Evolutionary conservation across 2,888 invertebrate genomes (phyloP).

Genomic region (Microctonus aethiopoides): DNA sequence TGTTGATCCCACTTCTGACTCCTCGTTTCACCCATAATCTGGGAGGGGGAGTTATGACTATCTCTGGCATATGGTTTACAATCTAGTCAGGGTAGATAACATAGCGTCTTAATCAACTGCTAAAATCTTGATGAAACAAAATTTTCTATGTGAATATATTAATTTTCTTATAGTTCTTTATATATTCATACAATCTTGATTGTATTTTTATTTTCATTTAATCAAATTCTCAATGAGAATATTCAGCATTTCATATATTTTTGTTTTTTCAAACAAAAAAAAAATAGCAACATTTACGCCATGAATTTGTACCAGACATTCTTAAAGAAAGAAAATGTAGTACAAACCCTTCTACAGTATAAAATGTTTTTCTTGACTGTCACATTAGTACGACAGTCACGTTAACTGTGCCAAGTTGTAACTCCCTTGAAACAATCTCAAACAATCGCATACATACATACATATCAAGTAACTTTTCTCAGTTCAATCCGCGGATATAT

Average conservation of each 20-base stretch:
- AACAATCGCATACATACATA: constrained; percentile 29
- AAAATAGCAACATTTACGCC: no score
- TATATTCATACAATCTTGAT: neutral
- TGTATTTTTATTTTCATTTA: neutral
- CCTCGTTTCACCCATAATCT: constrained; percentile 6
- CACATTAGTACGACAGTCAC: constrained; percentile 58
- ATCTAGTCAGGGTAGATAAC: constrained; percentile 1
- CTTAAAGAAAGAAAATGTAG: neutral
- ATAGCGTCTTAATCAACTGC: constrained; percentile 29
- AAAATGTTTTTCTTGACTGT: constrained; percentile 52
- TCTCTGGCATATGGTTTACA: constrained; percentile 17
- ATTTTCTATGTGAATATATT: neutral
- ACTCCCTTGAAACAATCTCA: constrained; percentile 12
- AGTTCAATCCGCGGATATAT: neutral
- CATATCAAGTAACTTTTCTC: constrained; percentile 36
- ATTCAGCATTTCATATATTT: no score
- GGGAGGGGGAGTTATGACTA: constrained; percentile 5
- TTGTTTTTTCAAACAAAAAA: no score
- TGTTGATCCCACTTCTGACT: constrained; percentile 23
- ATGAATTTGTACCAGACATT: constrained; percentile 18
- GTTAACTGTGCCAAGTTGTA: constrained; percentile 39
- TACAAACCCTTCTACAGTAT: neutral
- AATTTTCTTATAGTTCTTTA: constrained; percentile 4
- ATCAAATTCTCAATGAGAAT: no score
- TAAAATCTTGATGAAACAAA: constrained; percentile 24